Evolutionary conservation across 2,113 vertebrate genomes (phyloP).

Genomic region (Pterophyllum scalare): DNA sequence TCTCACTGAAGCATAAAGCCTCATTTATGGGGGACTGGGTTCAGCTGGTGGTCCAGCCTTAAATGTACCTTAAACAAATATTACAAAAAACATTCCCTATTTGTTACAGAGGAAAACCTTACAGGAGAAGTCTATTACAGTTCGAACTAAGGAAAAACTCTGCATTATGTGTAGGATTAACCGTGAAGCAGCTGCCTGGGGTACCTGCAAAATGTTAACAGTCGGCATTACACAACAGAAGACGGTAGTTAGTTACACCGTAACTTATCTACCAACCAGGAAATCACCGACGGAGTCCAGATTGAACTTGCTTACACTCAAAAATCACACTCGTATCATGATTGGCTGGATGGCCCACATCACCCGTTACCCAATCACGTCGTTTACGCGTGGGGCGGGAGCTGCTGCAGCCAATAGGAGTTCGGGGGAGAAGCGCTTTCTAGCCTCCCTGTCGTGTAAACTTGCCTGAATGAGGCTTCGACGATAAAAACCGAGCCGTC

Average conservation of each 20-base stretch:
- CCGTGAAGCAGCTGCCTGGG: neutral
- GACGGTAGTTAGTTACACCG: no score
- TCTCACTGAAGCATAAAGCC: no score
- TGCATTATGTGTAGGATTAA: neutral
- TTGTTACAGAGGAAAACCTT: neutral
- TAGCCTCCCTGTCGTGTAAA: conserved; percentile 25
- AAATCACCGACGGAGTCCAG: conserved; percentile 10
- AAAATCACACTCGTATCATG: neutral
- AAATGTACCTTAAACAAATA: no score
- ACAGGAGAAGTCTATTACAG: neutral
- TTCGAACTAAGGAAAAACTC: no score
- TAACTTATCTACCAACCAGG: neutral
- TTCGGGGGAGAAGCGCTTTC: accelerated
- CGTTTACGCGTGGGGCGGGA: conserved; percentile 23
- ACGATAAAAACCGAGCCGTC: conserved; percentile 66
- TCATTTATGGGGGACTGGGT: no score
- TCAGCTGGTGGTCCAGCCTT: no score
- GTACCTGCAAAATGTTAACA: neutral
- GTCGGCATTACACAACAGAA: neutral
- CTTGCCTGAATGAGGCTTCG: neutral
- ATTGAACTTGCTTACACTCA: conserved; percentile 14
- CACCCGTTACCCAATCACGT: conserved; percentile 19
- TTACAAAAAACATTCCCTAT: no score
- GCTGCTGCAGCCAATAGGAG: conserved; percentile 48
- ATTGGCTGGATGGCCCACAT: conserved; percentile 24